phyloP scores from a whole-genome alignment of 2,888 invertebrate species.

The Sabatieria punctata region DNA sequence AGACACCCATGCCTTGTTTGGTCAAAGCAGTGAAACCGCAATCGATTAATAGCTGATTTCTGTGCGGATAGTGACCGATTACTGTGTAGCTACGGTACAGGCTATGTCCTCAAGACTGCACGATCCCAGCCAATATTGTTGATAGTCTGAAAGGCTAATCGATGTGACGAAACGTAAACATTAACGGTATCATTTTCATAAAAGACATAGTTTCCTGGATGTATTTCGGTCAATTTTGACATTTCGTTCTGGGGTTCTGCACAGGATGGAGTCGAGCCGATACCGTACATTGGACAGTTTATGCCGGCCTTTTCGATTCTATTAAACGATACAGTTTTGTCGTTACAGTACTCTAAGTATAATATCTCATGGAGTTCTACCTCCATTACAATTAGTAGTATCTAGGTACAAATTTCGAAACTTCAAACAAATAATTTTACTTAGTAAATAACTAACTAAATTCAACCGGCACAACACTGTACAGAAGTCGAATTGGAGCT shows the following conservation, averaged over 20 bases:
- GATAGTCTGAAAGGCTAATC: neutral
- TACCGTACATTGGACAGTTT: neutral
- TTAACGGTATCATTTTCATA: conserved; percentile 18
- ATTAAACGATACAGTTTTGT: no score
- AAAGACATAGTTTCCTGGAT: conserved; percentile 32
- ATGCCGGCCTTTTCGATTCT: neutral
- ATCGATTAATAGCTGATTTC: conserved; percentile 22
- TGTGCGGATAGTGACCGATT: conserved; percentile 22
- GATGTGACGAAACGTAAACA: neutral
- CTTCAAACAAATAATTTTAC: no score
- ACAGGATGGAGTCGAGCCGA: conserved; percentile 28
- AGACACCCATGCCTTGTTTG: conserved; percentile 18
- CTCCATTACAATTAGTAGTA: no score
- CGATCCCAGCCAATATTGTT: neutral
- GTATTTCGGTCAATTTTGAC: conserved; percentile 24
- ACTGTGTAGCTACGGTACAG: conserved; percentile 13
- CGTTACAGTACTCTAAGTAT: no score
- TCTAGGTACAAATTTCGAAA: no score
- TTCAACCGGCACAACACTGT: no score
- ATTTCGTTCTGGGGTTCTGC: conserved; percentile 21
- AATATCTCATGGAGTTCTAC: no score
- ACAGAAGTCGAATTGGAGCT: no score
- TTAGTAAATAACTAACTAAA: no score
- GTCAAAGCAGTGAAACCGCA: conserved; percentile 24
- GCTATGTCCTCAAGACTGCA: neutral